These are phyloP conservation scores for Eulemur macaco DNA, from an alignment of 2,113 vertebrate genomes.

Conservation along the genomic window DNA sequence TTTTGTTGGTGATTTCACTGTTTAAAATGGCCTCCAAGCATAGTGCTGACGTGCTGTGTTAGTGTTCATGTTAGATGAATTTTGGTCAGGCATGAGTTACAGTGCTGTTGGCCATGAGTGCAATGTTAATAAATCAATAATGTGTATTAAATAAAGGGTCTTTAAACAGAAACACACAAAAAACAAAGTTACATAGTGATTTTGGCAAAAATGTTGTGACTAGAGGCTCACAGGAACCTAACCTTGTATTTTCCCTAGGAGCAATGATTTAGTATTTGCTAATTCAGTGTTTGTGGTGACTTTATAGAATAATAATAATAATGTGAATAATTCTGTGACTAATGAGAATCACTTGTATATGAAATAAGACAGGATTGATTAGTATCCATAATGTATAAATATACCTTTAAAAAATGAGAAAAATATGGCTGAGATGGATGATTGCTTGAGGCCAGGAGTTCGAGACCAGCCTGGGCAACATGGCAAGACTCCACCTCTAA, in stretches of 20 bases:
- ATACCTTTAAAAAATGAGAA: not conserved
- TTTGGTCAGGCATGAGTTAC: not conserved
- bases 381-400: not conserved
- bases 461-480: too few species aligned
- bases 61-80: not conserved
- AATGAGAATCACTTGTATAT: not conserved
- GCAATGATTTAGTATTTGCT: not conserved
- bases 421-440: too few species aligned
- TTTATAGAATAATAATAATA: not conserved
- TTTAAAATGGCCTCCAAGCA: not conserved
- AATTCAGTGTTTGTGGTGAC: not conserved
- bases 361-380: not conserved
- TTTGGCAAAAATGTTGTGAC: constrained; percentile 12
- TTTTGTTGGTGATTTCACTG: too few species aligned
- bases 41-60: not conserved
- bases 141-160: not conserved
- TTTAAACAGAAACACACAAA: constrained; percentile 26
- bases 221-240: not conserved
- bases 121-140: not conserved
- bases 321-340: not conserved
- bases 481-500: too few species aligned
- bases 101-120: not conserved
- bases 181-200: not conserved
- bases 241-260: not conserved
- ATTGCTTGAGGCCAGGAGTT: too few species aligned